Evolutionary conservation across 2,113 vertebrate genomes (phyloP), one percentile per base, ranked within the genome.

Genomic region (Ellobius talpinus): DNA sequence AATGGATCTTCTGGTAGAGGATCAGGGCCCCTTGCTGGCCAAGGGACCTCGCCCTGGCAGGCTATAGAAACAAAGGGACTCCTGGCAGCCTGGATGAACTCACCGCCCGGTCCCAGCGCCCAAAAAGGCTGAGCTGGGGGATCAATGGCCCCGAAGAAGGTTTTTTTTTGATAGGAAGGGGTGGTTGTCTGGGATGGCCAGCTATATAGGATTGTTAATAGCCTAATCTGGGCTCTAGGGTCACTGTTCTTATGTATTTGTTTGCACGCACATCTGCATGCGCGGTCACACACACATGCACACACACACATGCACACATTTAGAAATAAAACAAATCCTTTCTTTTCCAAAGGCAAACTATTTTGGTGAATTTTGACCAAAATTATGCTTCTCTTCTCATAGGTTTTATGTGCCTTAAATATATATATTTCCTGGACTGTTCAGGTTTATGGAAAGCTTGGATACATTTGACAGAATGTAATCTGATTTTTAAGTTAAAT

Each of bases 401-500:
- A 26, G 16, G 65, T 36, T 73, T 90, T 82, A 33, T 26, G 16
- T 26, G 17, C 73, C 47, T 55, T 52, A 52, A 47, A 17, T 66
- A 31, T 77, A 24, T 42, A 8, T 55, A n/a, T 77, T 94, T 73
- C 19, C 68, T 78, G 73, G 45, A 55, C 29, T 78, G 5, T 4
- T 95, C 55, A 61, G 47, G 26, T 58, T 86, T 81, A 50, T 77
- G 45, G 29, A 63, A 93, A 96, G 81, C 42, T 61, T 47, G 31
- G 45, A 78, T 93, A 4, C 2, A 0, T 92, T 84, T 90, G 86
- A 90, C 14, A 87, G 24, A 84, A 58, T 70, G 23, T 89, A 96
- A 90, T 68, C 77, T 74, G 70, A 88, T 65, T 94, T 78, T 70
- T 11, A 78, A 90, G 45, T 79, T 73, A 89, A 65, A 17, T 42